These are phyloP conservation scores for Nemotelus pantherinus DNA, from an alignment of 2,888 invertebrate genomes.

Conservation along the genomic window DNA sequence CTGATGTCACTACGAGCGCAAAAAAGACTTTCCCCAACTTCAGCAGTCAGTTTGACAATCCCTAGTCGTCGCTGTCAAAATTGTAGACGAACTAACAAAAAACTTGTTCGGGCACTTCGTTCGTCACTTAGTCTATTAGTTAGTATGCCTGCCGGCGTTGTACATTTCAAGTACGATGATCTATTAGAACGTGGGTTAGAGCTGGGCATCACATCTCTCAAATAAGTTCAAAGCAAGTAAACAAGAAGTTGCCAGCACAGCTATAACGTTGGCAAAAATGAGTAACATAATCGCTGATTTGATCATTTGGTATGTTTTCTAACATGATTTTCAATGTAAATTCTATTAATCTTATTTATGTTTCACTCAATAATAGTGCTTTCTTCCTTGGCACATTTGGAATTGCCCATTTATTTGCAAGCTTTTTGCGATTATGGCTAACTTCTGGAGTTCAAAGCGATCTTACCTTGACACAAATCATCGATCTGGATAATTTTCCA, in stretches of 20 bases:
- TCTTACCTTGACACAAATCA: slow-evolving; percentile 61
- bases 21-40: too few species aligned
- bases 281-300: slow-evolving; percentile 64
- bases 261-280: slow-evolving; percentile 54
- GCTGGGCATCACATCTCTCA: neutral
- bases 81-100: too few species aligned
- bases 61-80: too few species aligned
- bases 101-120: too few species aligned
- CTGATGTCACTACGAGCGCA: too few species aligned
- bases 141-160: slow-evolving; percentile 31
- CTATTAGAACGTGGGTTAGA: slow-evolving; percentile 27
- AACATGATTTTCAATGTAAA: slow-evolving; percentile 45
- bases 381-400: slow-evolving; percentile 59
- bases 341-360: slow-evolving; percentile 8
- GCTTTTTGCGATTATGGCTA: slow-evolving; percentile 61
- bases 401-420: slow-evolving; percentile 62
- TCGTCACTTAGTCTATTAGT: too few species aligned
- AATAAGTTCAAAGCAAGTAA: slow-evolving; percentile 16
- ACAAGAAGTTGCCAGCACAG: slow-evolving; percentile 33
- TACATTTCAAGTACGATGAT: slow-evolving; percentile 29
- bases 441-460: slow-evolving; percentile 58
- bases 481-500: slow-evolving; percentile 65
- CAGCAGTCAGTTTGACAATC: too few species aligned
- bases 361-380: slow-evolving; percentile 54
- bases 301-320: slow-evolving; percentile 56